Evolutionary conservation across 2,888 invertebrate species (phyloP).

Genomic region (Xanthostigma xanthostigma): DNA sequence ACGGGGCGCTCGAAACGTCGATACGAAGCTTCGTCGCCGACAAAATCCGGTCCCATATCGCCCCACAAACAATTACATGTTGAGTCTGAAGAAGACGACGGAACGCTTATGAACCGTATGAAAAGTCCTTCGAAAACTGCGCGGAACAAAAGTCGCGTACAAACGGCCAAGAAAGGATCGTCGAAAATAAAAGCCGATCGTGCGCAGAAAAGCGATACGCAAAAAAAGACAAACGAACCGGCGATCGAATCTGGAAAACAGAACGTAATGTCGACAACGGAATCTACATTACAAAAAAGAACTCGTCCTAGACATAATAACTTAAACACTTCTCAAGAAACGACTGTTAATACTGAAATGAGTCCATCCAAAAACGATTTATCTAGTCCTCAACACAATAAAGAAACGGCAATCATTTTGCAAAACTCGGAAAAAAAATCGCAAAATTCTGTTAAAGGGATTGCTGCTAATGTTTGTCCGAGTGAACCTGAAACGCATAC

Average conservation of each 20-base stretch:
- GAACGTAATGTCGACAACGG: background rate
- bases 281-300: background rate
- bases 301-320: background rate
- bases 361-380: too few relatives aligned
- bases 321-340: too few relatives aligned
- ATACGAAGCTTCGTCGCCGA: slow-evolving; percentile 21
- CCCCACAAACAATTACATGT: slow-evolving; percentile 20
- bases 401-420: too few relatives aligned
- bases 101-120: background rate
- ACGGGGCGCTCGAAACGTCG: slow-evolving; percentile 17
- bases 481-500: too few relatives aligned
- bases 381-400: too few relatives aligned
- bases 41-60: slow-evolving; percentile 19
- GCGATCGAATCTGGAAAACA: background rate
- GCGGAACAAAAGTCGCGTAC: too few relatives aligned
- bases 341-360: too few relatives aligned
- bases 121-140: slow-evolving; percentile 13
- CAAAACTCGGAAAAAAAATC: too few relatives aligned
- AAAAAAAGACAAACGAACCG: background rate
- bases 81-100: slow-evolving; percentile 4
- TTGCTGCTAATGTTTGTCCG: too few relatives aligned
- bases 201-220: background rate
- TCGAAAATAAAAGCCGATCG: too few relatives aligned
- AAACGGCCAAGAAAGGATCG: too few relatives aligned
- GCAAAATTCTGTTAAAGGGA: too few relatives aligned